A percentile compares a stretch with the other conserved stretches of the same genome.
These are phyloP conservation scores for Eurystomus gularis DNA, from an alignment of 2,113 vertebrate genomes.

Conservation along the genomic window DNA sequence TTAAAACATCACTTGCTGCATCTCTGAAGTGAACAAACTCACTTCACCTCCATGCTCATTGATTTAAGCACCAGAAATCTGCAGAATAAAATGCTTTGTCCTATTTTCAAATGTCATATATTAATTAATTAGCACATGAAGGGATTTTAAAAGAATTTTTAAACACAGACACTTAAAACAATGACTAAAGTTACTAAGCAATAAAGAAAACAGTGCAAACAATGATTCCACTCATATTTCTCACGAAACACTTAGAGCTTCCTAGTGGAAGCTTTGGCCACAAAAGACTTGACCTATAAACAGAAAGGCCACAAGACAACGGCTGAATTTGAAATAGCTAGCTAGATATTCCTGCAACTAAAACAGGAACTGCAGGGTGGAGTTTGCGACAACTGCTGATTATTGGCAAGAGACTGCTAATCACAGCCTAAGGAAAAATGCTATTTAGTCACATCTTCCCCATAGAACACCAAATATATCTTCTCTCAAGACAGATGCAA, in stretches of 20 bases:
- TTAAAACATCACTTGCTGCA: background rate
- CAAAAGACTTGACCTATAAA: constrained; percentile 49
- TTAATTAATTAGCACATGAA: background rate
- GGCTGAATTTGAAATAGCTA: constrained; percentile 23
- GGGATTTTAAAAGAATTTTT: background rate
- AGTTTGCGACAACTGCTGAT: background rate
- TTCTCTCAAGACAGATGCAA: background rate
- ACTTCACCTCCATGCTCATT: background rate
- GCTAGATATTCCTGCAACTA: background rate
- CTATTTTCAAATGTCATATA: background rate
- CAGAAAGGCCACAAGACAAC: constrained; percentile 23
- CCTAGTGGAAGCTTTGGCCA: constrained; percentile 42
- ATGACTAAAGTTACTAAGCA: background rate
- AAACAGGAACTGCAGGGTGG: background rate
- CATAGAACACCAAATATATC: background rate
- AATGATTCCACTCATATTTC: constrained; percentile 42
- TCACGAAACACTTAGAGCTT: background rate
- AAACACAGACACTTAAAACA: background rate
- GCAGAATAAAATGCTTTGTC: background rate
- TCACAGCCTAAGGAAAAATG: background rate
- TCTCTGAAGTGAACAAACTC: background rate
- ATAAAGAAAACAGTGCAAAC: constrained; percentile 20
- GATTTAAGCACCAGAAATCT: background rate
- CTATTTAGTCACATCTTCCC: background rate
- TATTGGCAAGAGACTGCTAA: background rate